Evolutionary conservation across 2,113 vertebrate species (phyloP).

Genomic region (Caranx melampygus): DNA sequence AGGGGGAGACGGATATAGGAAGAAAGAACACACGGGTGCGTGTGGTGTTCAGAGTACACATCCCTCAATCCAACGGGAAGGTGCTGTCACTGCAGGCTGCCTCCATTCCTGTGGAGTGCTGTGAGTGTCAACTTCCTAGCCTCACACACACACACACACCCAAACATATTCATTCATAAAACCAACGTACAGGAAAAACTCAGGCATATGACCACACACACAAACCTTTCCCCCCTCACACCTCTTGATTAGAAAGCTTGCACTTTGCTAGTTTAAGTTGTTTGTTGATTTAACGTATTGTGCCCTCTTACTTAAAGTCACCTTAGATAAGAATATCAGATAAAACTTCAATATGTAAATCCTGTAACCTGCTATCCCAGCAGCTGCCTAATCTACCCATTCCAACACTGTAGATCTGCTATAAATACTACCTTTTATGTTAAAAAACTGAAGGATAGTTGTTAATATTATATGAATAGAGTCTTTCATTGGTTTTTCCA

Average conservation of each 20-base stretch:
- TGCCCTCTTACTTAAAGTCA: slow-evolving; percentile 40
- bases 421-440: neutral
- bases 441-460: neutral
- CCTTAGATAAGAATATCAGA: slow-evolving; percentile 41
- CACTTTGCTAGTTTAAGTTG: slow-evolving; percentile 4
- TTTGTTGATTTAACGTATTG: slow-evolving; percentile 50
- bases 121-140: slow-evolving; percentile 85
- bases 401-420: neutral
- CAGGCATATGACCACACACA: neutral
- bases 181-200: slow-evolving; percentile 8
- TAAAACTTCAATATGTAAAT: slow-evolving; percentile 32
- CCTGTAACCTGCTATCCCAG: neutral
- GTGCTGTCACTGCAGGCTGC: slow-evolving; percentile 94
- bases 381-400: neutral
- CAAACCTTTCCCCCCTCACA: neutral
- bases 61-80: slow-evolving; percentile 95
- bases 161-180: slow-evolving; percentile 48
- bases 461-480: neutral
- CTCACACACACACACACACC: slow-evolving; percentile 1
- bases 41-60: slow-evolving; percentile 97
- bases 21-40: slow-evolving; percentile 98
- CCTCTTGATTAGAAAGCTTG: slow-evolving; percentile 12
- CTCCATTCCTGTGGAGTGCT: slow-evolving; percentile 98
- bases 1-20: slow-evolving; percentile 98
- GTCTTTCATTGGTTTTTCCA: neutral